Evolutionary conservation across 1,140 invertebrate genomes (phyloP).

Genomic region (Nebria ingens): DNA sequence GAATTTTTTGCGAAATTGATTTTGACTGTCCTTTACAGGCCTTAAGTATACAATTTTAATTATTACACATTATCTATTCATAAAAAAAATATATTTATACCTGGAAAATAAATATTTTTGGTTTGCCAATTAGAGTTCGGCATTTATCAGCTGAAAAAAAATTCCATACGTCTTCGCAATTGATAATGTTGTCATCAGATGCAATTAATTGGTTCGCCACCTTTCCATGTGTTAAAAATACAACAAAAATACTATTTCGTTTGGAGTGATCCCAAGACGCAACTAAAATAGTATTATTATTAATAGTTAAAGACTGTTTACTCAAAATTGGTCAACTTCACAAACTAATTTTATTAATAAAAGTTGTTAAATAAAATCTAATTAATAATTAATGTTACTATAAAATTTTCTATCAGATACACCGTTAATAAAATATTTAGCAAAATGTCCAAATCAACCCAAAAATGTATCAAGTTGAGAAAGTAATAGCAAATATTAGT

Average conservation of each 20-base stretch:
- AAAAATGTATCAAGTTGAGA: too few species aligned
- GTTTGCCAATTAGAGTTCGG: conserved; percentile 22
- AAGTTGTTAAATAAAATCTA: too few species aligned
- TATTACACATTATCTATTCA: not conserved
- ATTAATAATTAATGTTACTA: too few species aligned
- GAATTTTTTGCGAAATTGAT: not conserved
- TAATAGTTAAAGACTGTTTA: too few species aligned
- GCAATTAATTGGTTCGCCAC: conserved; percentile 16
- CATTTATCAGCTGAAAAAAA: conserved; percentile 19
- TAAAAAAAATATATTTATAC: conserved; percentile 15
- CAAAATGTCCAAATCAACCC: too few species aligned
- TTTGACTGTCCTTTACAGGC: conserved; percentile 24
- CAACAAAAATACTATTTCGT: conserved; percentile 24
- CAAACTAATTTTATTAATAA: too few species aligned
- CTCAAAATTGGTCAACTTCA: too few species aligned
- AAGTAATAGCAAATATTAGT: too few species aligned
- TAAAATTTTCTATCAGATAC: too few species aligned
- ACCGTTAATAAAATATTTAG: too few species aligned
- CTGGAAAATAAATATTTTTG: conserved; percentile 29
- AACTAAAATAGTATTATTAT: too few species aligned
- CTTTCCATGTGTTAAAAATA: conserved; percentile 26
- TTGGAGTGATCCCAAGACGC: conserved; percentile 14
- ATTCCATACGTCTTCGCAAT: conserved; percentile 19
- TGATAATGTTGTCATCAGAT: conserved; percentile 14
- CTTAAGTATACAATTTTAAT: conserved; percentile 20